phyloP scores from a whole-genome alignment of 1,140 invertebrate species.

The Daktulosphaira vitifoliae region DNA sequence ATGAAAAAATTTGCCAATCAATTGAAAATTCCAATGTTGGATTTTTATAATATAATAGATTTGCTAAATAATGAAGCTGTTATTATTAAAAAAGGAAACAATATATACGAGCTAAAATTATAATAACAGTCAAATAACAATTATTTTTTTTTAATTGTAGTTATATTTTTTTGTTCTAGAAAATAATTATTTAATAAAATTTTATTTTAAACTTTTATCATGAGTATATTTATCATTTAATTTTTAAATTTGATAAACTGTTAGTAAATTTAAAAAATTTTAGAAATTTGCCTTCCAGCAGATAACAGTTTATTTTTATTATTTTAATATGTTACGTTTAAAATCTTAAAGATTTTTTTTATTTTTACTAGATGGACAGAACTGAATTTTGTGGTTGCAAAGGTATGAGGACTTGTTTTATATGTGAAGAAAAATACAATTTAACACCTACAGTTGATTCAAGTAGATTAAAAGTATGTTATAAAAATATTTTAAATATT shows the following conservation, averaged over 20 bases:
- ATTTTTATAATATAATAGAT: constrained; percentile 58
- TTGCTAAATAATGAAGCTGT: constrained; percentile 76
- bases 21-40: constrained; percentile 52
- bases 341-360: neutral
- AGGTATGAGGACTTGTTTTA: constrained; percentile 76
- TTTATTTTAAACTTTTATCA: too few relatives aligned
- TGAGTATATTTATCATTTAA: too few relatives aligned
- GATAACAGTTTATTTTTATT: too few relatives aligned
- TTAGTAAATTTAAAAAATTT: too few relatives aligned
- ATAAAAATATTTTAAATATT: neutral
- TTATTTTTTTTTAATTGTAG: too few relatives aligned
- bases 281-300: too few relatives aligned
- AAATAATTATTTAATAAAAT: too few relatives aligned
- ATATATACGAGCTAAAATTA: constrained; percentile 58
- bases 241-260: too few relatives aligned
- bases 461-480: constrained; percentile 45
- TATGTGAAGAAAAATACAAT: constrained; percentile 67
- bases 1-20: constrained; percentile 60
- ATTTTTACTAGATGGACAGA: constrained; percentile 52
- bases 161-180: too few relatives aligned
- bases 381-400: constrained; percentile 79
- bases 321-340: too few relatives aligned
- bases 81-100: constrained; percentile 71
- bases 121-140: too few relatives aligned
- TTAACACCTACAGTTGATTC: constrained; percentile 37